Percentiles rank a stretch among this genome's conserved stretches.
Conservation (phyloP, 2,797 vertebrate species). For the Allobates femoralis region DNA sequence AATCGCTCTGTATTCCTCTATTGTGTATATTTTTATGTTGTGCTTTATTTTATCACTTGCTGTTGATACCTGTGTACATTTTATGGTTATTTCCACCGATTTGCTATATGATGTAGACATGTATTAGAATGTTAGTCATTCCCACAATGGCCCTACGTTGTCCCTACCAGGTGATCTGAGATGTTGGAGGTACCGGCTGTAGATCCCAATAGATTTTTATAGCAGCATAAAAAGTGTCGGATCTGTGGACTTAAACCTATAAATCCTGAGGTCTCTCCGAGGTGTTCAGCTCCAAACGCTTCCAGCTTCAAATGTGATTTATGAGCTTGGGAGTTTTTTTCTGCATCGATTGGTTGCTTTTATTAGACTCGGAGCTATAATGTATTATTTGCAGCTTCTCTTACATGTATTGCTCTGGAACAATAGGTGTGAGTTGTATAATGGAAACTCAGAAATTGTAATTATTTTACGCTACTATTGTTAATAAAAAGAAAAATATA, state of each 20-base stretch:
- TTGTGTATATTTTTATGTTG: background rate
- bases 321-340: conserved; percentile 27
- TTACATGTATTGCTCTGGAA: background rate
- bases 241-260: conserved; percentile 6
- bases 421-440: background rate
- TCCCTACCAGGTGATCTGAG: background rate
- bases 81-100: background rate
- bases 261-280: conserved; percentile 25
- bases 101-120: background rate
- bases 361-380: conserved; percentile 24
- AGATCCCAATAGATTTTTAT: conserved; percentile 30
- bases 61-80: background rate
- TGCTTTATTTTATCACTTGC: background rate
- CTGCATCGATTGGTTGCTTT: conserved; percentile 30
- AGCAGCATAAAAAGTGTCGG: conserved; percentile 11
- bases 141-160: background rate
- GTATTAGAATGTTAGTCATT: background rate
- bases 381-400: conserved; percentile 19
- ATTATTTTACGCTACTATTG: background rate
- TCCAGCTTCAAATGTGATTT: conserved; percentile 23
- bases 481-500: background rate
- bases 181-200: background rate
- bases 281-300: conserved; percentile 19
- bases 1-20: too few relatives aligned
- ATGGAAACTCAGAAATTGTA: background rate